Percentiles rank a stretch among this genome's conserved stretches.
Evolutionary conservation across 2,888 invertebrate genomes (phyloP).

Genomic region (Branchellion lobata): DNA sequence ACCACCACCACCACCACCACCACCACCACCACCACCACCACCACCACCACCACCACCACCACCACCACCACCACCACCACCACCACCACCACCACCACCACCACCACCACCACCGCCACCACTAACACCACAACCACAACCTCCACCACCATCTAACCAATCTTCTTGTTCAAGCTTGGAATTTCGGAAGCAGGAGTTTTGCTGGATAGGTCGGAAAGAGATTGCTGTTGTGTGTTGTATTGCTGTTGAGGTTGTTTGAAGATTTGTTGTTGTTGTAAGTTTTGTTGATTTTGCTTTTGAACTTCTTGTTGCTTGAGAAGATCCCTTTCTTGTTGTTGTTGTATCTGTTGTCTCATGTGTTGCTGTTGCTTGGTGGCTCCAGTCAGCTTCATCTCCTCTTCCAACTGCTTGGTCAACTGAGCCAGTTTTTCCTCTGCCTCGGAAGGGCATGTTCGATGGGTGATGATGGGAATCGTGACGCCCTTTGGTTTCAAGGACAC

Average conservation of each 20-base stretch:
- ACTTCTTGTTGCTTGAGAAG: not conserved
- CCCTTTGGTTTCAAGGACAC: conserved; percentile 44
- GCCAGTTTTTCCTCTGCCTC: conserved; percentile 59
- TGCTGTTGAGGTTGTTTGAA: not conserved
- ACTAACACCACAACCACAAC: too few species aligned
- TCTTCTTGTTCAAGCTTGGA: not conserved
- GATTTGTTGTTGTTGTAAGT: not conserved
- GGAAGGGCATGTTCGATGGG: conserved; percentile 47
- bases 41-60: not conserved
- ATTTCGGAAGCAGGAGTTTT: too few species aligned
- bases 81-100: too few species aligned
- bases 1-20: too few species aligned
- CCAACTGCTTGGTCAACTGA: conserved; percentile 59
- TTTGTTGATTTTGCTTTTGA: not conserved
- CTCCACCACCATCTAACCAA: not conserved
- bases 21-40: too few species aligned
- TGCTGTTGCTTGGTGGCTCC: conserved; percentile 25
- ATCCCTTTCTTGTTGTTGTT: conserved; percentile 1
- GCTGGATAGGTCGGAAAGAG: too few species aligned
- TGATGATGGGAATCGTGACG: conserved; percentile 51
- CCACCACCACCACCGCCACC: too few species aligned
- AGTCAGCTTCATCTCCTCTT: conserved; percentile 50
- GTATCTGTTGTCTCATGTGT: not conserved
- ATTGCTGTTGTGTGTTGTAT: not conserved
- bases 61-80: too few species aligned